phyloP scores from a whole-genome alignment of 1,140 invertebrate genomes.

The Sitobion miscanthi region DNA sequence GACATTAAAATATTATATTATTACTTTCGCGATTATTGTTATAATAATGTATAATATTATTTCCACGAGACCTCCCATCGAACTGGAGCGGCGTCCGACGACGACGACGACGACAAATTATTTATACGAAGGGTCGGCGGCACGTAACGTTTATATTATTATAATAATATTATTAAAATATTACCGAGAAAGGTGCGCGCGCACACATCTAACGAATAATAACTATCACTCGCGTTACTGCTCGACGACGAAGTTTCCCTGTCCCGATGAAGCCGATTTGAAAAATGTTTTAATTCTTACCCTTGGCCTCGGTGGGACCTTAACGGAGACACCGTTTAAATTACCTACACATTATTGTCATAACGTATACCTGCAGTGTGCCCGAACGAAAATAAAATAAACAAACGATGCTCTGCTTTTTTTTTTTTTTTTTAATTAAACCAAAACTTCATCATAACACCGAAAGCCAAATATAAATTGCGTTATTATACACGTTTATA shows the following conservation, averaged over 20 bases:
- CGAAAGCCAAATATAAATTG: neutral
- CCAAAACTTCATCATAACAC: neutral
- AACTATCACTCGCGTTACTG: neutral
- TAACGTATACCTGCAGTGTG: neutral
- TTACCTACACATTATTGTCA: neutral
- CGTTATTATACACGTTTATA: conserved; percentile 29
- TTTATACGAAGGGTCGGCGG: neutral
- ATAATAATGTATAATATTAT: neutral
- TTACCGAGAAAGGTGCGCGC: neutral
- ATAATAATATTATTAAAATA: neutral
- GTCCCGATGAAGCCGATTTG: neutral
- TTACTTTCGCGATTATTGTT: conserved; percentile 26
- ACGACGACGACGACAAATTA: too few species aligned
- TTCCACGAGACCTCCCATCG: neutral
- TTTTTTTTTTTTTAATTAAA: conserved; percentile 40
- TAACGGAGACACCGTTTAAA: neutral
- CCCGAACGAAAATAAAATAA: neutral
- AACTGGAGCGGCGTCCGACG: neutral
- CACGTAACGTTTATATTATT: neutral
- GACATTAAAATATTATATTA: conserved; percentile 10
- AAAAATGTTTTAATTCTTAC: neutral
- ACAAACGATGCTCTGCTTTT: neutral
- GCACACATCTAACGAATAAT: neutral
- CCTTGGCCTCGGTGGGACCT: neutral
- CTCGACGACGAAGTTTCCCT: neutral